Conservation (phyloP, 2,113 vertebrate genomes). For the Equus przewalskii region DNA sequence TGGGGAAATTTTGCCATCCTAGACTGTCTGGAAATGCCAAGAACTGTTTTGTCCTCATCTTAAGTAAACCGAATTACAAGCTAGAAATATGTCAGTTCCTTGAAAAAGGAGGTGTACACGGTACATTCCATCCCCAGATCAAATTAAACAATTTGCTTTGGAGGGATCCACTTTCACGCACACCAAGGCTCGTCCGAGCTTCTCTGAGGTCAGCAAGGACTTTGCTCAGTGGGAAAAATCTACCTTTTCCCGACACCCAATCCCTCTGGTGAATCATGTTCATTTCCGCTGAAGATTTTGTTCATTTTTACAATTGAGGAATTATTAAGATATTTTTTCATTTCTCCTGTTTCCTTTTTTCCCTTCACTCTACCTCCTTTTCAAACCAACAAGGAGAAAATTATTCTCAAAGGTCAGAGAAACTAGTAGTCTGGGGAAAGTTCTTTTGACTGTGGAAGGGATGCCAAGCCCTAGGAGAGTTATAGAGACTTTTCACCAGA, state of each 20-base stretch:
- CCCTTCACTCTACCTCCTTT: neutral
- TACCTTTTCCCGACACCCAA: constrained; percentile 24
- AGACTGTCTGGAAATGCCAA: constrained; percentile 65
- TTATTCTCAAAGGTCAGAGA: constrained; percentile 33
- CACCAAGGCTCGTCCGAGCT: neutral
- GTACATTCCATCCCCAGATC: constrained; percentile 80
- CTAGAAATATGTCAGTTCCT: constrained; percentile 73
- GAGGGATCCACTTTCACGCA: constrained; percentile 47
- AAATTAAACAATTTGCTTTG: constrained; percentile 80
- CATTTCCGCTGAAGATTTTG: neutral
- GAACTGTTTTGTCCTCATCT: constrained; percentile 65
- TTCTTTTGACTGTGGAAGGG: neutral
- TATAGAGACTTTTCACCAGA: neutral
- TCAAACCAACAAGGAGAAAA: constrained; percentile 27
- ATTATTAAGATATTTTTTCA: constrained; percentile 26
- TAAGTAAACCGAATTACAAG: constrained; percentile 67
- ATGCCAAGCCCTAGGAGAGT: neutral
- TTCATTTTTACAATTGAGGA: neutral
- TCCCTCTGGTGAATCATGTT: neutral
- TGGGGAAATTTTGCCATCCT: constrained; percentile 29
- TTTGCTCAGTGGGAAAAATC: neutral
- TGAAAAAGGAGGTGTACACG: constrained; percentile 68
- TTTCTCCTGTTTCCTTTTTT: constrained; percentile 5
- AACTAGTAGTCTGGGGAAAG: neutral
- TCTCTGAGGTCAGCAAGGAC: neutral